Evolutionary conservation across 2,888 invertebrate species (phyloP).

Genomic region (Myopa tessellatipennis): DNA sequence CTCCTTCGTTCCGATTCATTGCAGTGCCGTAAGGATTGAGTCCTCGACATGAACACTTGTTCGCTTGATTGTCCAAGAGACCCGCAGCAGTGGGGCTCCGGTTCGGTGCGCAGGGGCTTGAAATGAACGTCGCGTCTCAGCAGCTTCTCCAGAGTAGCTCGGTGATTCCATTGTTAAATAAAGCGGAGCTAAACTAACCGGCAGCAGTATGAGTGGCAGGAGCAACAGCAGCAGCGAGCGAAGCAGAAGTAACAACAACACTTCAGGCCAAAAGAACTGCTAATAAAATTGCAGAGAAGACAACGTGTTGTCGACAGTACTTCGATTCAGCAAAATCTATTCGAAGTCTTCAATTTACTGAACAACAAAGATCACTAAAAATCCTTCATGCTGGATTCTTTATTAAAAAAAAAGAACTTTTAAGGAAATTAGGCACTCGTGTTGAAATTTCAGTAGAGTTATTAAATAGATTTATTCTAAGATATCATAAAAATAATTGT

Average conservation of each 20-base stretch:
- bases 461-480: no score
- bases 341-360: no score
- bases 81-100: background rate
- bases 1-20: slow-evolving; percentile 14
- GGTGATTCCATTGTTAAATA: background rate
- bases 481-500: no score
- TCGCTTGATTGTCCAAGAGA: slow-evolving; percentile 18
- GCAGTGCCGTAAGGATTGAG: slow-evolving; percentile 20
- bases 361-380: no score
- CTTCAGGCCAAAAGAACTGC: no score
- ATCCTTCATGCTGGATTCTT: no score
- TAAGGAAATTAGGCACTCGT: no score
- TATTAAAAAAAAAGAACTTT: no score
- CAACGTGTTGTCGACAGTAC: background rate
- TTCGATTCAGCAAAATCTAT: background rate
- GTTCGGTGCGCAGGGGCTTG: no score
- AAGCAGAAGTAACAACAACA: no score
- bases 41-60: slow-evolving; percentile 26
- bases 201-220: background rate
- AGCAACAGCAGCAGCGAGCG: background rate
- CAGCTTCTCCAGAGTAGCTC: background rate
- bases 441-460: no score
- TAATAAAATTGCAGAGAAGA: background rate
- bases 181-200: background rate
- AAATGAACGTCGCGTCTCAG: background rate